Conservation (phyloP, 2,888 invertebrate genomes). For the Pherbina coryleti region DNA sequence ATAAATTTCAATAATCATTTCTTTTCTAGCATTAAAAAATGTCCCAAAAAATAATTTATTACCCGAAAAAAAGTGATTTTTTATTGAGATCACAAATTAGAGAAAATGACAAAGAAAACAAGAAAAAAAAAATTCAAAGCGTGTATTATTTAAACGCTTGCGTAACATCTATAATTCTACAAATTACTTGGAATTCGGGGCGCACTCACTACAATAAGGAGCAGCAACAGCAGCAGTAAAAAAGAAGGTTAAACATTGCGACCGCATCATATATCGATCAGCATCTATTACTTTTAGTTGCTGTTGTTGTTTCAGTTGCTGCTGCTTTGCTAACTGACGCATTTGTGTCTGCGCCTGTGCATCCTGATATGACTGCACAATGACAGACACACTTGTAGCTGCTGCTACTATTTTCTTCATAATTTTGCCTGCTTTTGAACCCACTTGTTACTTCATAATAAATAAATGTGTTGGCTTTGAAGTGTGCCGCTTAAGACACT, state of each 20-base stretch:
- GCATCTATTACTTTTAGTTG: not conserved
- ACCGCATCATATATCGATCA: constrained; percentile 8
- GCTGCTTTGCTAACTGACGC: not conserved
- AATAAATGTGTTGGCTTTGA: constrained; percentile 3
- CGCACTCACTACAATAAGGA: not conserved
- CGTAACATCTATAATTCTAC: not conserved
- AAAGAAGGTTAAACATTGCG: not conserved
- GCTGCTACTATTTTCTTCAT: not conserved
- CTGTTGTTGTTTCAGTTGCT: not conserved
- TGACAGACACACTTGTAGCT: constrained; percentile 20
- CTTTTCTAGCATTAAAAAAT: constrained; percentile 6
- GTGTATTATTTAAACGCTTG: not conserved
- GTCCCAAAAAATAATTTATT: constrained; percentile 22
- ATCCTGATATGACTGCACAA: too few relatives aligned
- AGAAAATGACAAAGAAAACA: not conserved
- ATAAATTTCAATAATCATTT: constrained; percentile 56
- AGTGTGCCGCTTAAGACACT: not conserved
- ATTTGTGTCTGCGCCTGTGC: not conserved
- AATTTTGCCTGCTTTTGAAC: not conserved
- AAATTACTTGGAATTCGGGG: constrained; percentile 32
- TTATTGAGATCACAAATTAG: constrained; percentile 35
- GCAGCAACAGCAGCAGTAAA: not conserved
- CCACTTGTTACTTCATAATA: constrained; percentile 23
- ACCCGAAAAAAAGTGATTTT: not conserved
- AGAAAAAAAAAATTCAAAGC: not conserved